Percentiles rank a stretch among this genome's conserved stretches.
Conservation (phyloP, 2,797 vertebrate genomes). For the Cygnus olor region DNA sequence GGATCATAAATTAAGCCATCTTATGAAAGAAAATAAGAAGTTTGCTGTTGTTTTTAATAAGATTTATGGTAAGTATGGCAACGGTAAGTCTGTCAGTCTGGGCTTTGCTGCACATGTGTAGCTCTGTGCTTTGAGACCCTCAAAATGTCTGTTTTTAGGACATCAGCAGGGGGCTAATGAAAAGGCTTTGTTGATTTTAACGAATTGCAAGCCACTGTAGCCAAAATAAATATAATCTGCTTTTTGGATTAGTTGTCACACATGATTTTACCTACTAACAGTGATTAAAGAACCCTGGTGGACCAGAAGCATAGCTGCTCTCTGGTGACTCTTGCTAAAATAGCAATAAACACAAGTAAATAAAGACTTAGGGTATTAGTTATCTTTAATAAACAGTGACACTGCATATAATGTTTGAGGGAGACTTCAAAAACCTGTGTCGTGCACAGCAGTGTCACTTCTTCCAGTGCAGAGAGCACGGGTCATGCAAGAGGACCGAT, state of each 20-base stretch:
- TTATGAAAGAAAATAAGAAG: slow-evolving; percentile 67
- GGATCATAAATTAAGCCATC: slow-evolving; percentile 72
- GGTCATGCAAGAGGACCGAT: not conserved
- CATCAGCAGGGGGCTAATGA: slow-evolving; percentile 97
- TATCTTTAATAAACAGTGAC: slow-evolving; percentile 94
- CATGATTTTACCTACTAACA: slow-evolving; percentile 90
- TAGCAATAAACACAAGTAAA: slow-evolving; percentile 87
- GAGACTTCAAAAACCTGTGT: slow-evolving; percentile 80
- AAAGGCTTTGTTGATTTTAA: slow-evolving; percentile 98
- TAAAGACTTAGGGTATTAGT: slow-evolving; percentile 88
- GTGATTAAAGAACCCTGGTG: slow-evolving; percentile 87
- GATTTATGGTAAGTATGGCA: slow-evolving; percentile 75
- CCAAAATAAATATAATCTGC: slow-evolving; percentile 99
- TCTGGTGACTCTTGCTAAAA: slow-evolving; percentile 85
- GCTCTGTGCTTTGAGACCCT: slow-evolving; percentile 83
- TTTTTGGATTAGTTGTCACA: slow-evolving; percentile 96
- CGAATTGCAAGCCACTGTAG: slow-evolving; percentile 93
- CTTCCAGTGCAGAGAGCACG: not conserved
- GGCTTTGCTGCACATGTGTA: slow-evolving; percentile 73
- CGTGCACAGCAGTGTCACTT: slow-evolving; percentile 30
- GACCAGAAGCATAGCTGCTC: slow-evolving; percentile 83
- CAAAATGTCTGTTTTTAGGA: slow-evolving; percentile 92
- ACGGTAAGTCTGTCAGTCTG: slow-evolving; percentile 63
- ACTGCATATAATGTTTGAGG: slow-evolving; percentile 79
- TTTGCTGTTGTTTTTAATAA: slow-evolving; percentile 71